phyloP scores from a whole-genome alignment of 2,888 invertebrate genomes.

The Bibio marci region DNA sequence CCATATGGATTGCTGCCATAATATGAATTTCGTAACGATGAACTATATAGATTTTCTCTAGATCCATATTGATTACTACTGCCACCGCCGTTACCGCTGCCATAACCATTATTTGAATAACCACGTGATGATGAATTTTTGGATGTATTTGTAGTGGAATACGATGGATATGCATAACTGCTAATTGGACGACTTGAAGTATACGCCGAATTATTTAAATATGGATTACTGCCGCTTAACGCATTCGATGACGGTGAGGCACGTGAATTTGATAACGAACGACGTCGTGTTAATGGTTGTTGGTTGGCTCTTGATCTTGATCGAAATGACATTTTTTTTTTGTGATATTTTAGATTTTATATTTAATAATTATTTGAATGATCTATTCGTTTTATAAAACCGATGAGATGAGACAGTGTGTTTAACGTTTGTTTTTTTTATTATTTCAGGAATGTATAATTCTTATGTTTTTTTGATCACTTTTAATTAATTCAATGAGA shows the following conservation, averaged over 20 bases:
- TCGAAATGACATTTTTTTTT: constrained; percentile 25
- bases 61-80: constrained; percentile 26
- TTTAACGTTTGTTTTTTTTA: too few relatives aligned
- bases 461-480: too few relatives aligned
- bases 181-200: constrained; percentile 23
- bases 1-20: constrained; percentile 13
- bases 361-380: too few relatives aligned
- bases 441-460: too few relatives aligned
- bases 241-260: constrained; percentile 13
- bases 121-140: constrained; percentile 5
- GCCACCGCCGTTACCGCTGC: constrained; percentile 6
- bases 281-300: constrained; percentile 30
- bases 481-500: too few relatives aligned
- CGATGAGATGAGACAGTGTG: too few relatives aligned
- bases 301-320: constrained; percentile 26
- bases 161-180: constrained; percentile 12
- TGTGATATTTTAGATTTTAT: neutral
- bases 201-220: constrained; percentile 11
- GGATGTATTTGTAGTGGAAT: constrained; percentile 2
- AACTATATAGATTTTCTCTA: constrained; percentile 23
- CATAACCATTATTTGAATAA: neutral
- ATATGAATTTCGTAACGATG: constrained; percentile 14
- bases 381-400: too few relatives aligned
- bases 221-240: constrained; percentile 12
- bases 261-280: constrained; percentile 34